Evolutionary conservation across 2,888 invertebrate species (phyloP).

Genomic region (Ochropleura leucogaster): DNA sequence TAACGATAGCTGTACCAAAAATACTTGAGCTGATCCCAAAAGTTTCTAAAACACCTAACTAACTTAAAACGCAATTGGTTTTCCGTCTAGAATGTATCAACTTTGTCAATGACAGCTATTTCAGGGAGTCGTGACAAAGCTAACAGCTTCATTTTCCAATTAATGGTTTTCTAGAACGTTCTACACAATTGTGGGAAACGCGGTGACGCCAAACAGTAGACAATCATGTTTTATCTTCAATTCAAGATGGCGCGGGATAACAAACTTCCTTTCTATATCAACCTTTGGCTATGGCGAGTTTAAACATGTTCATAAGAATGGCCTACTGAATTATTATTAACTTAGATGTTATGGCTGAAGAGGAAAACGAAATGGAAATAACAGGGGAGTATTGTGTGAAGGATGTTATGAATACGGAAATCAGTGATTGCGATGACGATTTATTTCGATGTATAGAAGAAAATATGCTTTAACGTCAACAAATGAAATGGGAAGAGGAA

Average conservation of each 20-base stretch:
- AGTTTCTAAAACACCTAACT: background rate
- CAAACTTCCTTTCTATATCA: constrained; percentile 5
- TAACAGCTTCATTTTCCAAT: constrained; percentile 3
- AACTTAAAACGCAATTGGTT: background rate
- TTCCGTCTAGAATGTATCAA: background rate
- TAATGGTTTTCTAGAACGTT: constrained; percentile 2
- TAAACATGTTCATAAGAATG: background rate
- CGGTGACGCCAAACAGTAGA: constrained; percentile 1
- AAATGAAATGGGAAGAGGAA: background rate
- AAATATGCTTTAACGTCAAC: too few species aligned
- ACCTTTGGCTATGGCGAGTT: background rate
- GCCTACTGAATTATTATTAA: background rate
- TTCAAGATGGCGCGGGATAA: constrained; percentile 14
- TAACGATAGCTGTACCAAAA: background rate
- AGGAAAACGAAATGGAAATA: background rate
- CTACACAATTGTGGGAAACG: constrained; percentile 2
- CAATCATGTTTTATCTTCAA: constrained; percentile 26
- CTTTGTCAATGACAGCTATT: background rate
- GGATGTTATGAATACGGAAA: background rate
- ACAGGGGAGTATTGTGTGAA: background rate
- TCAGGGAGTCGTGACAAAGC: background rate
- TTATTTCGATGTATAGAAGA: background rate
- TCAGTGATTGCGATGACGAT: background rate
- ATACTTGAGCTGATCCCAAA: background rate
- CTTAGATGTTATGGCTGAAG: background rate